phyloP scores from a whole-genome alignment of 2,113 vertebrate species.

The Mystacornis crossleyi region DNA sequence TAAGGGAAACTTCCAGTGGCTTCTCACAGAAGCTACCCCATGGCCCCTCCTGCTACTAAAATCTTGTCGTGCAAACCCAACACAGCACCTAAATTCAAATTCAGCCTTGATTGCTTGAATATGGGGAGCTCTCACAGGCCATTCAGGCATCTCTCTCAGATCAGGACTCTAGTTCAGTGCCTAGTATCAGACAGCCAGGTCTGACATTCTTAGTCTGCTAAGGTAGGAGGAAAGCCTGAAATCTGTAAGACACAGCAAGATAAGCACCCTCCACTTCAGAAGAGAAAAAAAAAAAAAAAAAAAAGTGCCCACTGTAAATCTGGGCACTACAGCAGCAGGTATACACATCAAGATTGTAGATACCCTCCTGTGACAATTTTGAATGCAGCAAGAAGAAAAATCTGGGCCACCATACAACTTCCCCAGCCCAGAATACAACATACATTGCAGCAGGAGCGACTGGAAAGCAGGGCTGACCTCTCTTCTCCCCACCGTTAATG shows the following conservation, averaged over 20 bases:
- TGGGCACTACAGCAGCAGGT: neutral
- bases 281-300: neutral
- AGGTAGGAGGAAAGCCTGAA: neutral
- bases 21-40: neutral
- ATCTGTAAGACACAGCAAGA: neutral
- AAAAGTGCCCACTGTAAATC: neutral
- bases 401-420: neutral
- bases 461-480: neutral
- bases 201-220: neutral
- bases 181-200: neutral
- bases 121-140: neutral
- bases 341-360: neutral
- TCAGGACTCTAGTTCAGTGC: neutral
- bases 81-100: neutral
- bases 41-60: neutral
- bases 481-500: neutral
- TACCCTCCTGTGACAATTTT: neutral
- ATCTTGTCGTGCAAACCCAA: neutral
- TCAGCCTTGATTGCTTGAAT: neutral
- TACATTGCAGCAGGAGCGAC: accelerated
- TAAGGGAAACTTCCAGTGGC: neutral
- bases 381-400: neutral
- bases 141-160: neutral
- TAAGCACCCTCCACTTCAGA: neutral
- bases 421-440: neutral